These are phyloP conservation scores for Plumapathes pennacea DNA, from an alignment of 92 coral and sea anemone species.

Conservation along the genomic window DNA sequence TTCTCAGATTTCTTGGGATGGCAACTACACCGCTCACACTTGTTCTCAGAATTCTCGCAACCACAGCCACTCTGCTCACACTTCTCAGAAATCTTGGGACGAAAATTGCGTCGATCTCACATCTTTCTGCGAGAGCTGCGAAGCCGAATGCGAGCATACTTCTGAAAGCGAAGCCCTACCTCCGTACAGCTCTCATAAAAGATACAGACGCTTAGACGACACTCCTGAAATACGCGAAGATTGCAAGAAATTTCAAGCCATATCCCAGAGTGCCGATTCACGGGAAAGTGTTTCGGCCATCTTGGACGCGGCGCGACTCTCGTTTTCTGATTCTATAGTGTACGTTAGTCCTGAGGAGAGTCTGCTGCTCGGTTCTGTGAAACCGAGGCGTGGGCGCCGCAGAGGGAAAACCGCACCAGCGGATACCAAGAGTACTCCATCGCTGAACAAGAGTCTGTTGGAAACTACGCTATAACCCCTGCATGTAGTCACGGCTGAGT, in stretches of 20 bases:
- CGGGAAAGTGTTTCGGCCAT: too few species aligned
- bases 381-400: constrained; percentile 33
- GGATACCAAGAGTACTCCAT: too few species aligned
- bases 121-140: background rate
- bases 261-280: constrained; percentile 10
- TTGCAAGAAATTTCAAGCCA: constrained; percentile 6
- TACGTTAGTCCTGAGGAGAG: constrained; percentile 27
- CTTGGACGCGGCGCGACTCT: too few species aligned
- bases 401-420: too few species aligned
- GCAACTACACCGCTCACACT: background rate
- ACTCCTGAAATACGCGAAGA: background rate
- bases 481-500: too few species aligned
- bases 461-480: too few species aligned
- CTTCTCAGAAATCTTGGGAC: constrained; percentile 19
- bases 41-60: constrained; percentile 9
- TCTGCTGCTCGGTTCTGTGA: constrained; percentile 28
- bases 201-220: too few species aligned
- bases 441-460: too few species aligned
- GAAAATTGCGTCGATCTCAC: background rate
- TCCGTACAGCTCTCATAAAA: too few species aligned
- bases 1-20: constrained; percentile 26
- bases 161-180: background rate
- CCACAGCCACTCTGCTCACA: constrained; percentile 7
- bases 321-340: constrained; percentile 32
- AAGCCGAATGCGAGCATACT: too few species aligned